Evolutionary conservation across 1,140 invertebrate species (phyloP), one percentile per base, ranked within the genome.

Genomic region (Bicyclus anynana): DNA sequence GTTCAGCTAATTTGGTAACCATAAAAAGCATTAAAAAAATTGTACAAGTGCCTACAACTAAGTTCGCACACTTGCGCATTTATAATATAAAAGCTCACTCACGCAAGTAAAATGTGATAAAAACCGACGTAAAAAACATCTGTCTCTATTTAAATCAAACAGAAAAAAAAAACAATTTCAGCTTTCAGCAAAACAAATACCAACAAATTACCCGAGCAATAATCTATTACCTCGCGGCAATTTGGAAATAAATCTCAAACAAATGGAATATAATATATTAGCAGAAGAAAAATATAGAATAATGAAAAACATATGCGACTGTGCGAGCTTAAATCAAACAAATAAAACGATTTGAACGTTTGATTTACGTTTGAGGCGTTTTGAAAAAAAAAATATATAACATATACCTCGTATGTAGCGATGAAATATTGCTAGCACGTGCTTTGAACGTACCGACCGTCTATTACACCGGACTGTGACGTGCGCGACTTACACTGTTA

Each of bases 351-450:
- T 46, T 57, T 42, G 20, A 40, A 20, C 16, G 18, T 26, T 52
- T 59, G 49, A 59, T 59, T 59, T 59, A 59, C 18, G 40, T 33
- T 33, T 2, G 21, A 42, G 16, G 21, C 44, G 20, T 20, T 37
- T 33, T 13, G 49, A 59, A 59, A 63, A 54, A 23, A 23, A 4
- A 23, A 4, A 23, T 7, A 23, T 23, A 23, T 23, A 23, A 4
- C 23, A 23, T 23, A 23, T 23, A 4, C 23, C 7, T 23, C 7
- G 7, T 23, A 64, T 42, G 27, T 42, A 44, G 26, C 40, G 48
- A 38, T 37, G 52, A 64, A 38, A 59, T 59, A 64, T 59, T 54
- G 50, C 27, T 23, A 57, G 40, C 53, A 67, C 61, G 56, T 59
- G 56, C 59, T 20, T 26, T 44, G 16, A 1, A 53, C 33, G 51